phyloP scores from a whole-genome alignment of 2,113 vertebrate genomes.

The Accipiter cooperii region DNA sequence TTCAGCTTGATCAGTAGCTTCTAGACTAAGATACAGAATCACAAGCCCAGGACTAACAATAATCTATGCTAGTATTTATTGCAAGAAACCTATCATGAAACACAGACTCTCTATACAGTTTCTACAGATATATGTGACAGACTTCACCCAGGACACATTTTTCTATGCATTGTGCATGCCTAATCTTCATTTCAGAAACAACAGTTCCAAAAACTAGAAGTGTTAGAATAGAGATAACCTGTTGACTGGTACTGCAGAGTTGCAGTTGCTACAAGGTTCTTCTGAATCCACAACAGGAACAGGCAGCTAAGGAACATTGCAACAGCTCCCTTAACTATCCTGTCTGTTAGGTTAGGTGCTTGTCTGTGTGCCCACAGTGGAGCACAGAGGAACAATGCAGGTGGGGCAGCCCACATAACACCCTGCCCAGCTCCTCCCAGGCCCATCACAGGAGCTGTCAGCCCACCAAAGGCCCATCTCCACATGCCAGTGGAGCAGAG shows the following conservation, averaged over 20 bases:
- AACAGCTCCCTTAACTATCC: neutral
- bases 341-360: neutral
- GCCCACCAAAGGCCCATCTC: neutral
- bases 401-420: neutral
- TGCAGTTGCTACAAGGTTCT: neutral
- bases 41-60: neutral
- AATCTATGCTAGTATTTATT: neutral
- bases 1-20: neutral
- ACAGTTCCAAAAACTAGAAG: neutral
- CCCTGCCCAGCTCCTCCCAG: neutral
- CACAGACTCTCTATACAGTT: neutral
- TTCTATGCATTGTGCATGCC: neutral
- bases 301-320: neutral
- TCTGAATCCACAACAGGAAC: neutral
- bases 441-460: neutral
- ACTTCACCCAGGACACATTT: neutral
- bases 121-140: neutral
- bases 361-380: neutral
- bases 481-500: neutral
- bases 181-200: neutral
- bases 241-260: neutral
- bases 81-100: neutral
- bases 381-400: neutral
- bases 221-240: neutral
- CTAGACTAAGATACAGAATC: neutral